Percentiles rank a stretch among this genome's conserved stretches.
Evolutionary conservation across 2,797 vertebrate species (phyloP).

Genomic region (Eremophila alpestris): DNA sequence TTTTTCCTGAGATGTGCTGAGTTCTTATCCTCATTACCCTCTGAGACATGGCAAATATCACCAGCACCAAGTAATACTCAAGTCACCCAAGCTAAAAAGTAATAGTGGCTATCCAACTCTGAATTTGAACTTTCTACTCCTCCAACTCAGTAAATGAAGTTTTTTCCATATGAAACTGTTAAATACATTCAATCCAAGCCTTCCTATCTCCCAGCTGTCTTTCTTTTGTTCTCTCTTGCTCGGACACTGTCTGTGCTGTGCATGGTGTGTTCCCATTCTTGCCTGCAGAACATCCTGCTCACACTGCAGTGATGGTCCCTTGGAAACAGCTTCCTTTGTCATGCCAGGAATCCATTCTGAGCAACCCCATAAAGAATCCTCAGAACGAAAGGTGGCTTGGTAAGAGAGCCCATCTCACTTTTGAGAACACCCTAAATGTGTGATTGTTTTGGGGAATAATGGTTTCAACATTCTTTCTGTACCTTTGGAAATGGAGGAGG

Average conservation of each 20-base stretch:
- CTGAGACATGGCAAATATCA: not conserved
- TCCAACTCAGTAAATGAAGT: not conserved
- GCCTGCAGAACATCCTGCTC: not conserved
- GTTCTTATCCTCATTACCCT: not conserved
- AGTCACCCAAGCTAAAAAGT: not conserved
- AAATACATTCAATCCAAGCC: not conserved
- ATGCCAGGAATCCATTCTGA: not conserved
- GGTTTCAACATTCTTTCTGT: not conserved
- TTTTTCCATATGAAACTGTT: not conserved
- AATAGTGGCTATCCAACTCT: not conserved
- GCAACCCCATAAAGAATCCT: not conserved
- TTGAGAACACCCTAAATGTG: not conserved
- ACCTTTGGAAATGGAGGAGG: not conserved
- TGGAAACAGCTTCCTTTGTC: not conserved
- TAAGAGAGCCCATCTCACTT: not conserved
- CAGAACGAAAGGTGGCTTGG: not conserved
- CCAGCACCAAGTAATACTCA: not conserved
- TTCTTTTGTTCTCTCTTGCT: not conserved
- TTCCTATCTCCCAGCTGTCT: not conserved
- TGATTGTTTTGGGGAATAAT: not conserved
- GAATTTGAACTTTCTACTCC: not conserved
- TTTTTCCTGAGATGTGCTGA: not conserved
- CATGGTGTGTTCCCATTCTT: not conserved
- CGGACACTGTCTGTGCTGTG: accelerated
- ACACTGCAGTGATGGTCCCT: not conserved